These are phyloP conservation scores for Drosophila parabipectinata DNA, from an alignment of 1,140 invertebrate genomes.

Conservation along the genomic window DNA sequence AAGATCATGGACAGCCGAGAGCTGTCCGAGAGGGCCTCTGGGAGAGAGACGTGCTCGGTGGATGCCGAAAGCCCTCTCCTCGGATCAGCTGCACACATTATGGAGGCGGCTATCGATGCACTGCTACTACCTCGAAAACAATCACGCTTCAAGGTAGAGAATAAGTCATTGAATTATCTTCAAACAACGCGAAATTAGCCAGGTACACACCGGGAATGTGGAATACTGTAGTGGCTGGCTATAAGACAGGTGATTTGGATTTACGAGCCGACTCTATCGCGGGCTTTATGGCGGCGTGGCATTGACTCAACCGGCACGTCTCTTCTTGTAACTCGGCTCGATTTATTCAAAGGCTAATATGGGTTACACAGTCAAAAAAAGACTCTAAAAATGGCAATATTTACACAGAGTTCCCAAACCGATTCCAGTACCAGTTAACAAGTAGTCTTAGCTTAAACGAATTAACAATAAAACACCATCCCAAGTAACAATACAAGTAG, in stretches of 20 bases:
- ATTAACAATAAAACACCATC: conserved; percentile 25
- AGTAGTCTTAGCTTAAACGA: not conserved
- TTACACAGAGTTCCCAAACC: not conserved
- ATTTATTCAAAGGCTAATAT: conserved; percentile 36
- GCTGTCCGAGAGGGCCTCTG: not conserved
- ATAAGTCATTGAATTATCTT: conserved; percentile 3
- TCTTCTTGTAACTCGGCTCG: conserved; percentile 34
- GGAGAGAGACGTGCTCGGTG: not conserved
- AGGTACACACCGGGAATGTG: conserved; percentile 9
- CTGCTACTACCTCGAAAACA: not conserved
- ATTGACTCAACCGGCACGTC: conserved; percentile 56
- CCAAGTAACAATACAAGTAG: conserved; percentile 4
- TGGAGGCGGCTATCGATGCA: not conserved
- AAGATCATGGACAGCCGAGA: conserved; percentile 81
- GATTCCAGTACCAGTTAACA: not conserved
- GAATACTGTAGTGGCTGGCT: not conserved
- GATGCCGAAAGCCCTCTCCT: conserved; percentile 3
- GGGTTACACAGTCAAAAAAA: not conserved
- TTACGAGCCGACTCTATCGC: conserved; percentile 4
- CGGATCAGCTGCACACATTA: conserved; percentile 7
- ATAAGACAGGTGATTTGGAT: not conserved
- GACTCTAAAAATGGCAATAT: not conserved
- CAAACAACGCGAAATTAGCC: not conserved
- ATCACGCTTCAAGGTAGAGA: conserved; percentile 1
- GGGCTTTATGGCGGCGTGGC: conserved; percentile 21